Conservation (phyloP, 2,888 invertebrate genomes). For the Drosophila recens region DNA sequence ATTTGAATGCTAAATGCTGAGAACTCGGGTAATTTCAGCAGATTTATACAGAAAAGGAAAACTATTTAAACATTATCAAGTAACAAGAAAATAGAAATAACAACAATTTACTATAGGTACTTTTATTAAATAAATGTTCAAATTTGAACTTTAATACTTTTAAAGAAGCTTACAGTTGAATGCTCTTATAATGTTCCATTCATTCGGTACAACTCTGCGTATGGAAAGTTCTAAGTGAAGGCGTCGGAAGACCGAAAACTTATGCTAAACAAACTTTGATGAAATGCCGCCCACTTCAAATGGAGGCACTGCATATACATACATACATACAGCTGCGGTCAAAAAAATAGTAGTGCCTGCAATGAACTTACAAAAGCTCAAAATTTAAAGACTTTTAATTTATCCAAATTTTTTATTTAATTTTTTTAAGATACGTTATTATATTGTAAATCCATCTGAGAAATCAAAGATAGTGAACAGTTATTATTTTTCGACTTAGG, state of each 20-base stretch:
- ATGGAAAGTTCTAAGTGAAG: background rate
- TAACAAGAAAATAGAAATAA: background rate
- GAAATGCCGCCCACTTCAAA: conserved; percentile 25
- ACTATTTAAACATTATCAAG: background rate
- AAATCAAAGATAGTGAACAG: too few species aligned
- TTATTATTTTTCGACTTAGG: too few species aligned
- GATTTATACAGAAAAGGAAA: background rate
- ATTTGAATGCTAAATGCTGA: conserved; percentile 26
- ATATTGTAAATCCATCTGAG: too few species aligned
- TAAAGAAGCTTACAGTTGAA: conserved; percentile 1
- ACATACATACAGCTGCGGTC: too few species aligned
- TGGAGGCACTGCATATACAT: background rate
- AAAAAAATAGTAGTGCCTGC: too few species aligned
- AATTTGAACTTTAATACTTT: background rate
- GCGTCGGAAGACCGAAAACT: background rate
- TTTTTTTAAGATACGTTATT: too few species aligned
- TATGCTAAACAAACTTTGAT: conserved; percentile 32
- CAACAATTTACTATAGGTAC: background rate
- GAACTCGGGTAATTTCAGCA: conserved; percentile 8
- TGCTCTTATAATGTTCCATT: background rate
- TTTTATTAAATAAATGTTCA: background rate
- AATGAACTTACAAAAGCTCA: too few species aligned
- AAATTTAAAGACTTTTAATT: too few species aligned
- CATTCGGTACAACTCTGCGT: background rate
- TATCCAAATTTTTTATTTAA: too few species aligned